phyloP scores from a whole-genome alignment of 2,888 invertebrate species.

The Autographa gamma region DNA sequence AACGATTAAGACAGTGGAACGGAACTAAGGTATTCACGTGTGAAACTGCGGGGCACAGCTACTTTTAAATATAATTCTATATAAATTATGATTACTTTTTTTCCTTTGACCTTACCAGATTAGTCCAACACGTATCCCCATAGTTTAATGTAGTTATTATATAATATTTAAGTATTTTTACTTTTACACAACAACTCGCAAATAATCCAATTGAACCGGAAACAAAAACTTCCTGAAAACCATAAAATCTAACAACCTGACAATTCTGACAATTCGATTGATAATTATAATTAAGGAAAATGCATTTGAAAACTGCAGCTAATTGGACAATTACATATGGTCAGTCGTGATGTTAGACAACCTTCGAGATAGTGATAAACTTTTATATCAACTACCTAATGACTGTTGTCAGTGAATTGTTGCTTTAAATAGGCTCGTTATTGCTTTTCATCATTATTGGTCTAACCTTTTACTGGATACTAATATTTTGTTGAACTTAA shows the following conservation, averaged over 20 bases:
- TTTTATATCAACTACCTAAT: slow-evolving; percentile 50
- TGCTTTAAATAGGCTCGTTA: not conserved
- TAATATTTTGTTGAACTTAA: no score
- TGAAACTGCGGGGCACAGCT: no score
- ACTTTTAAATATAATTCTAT: no score
- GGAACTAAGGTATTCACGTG: no score
- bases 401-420: slow-evolving; percentile 37
- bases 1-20: no score
- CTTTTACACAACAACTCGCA: no score
- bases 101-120: no score
- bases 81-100: no score
- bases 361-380: slow-evolving; percentile 55
- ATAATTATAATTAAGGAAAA: slow-evolving; percentile 48
- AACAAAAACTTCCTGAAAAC: slow-evolving; percentile 30
- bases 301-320: slow-evolving; percentile 39
- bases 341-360: slow-evolving; percentile 40
- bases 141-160: no score
- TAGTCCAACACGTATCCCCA: no score
- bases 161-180: no score
- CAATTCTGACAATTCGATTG: slow-evolving; percentile 12
- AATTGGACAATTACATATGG: slow-evolving; percentile 29
- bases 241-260: slow-evolving; percentile 40
- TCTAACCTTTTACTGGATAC: not conserved
- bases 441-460: not conserved
- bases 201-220: not conserved